A percentile compares a stretch with the other conserved stretches of the same genome.
phyloP scores from a whole-genome alignment of 2,888 invertebrate species.

The Aelia acuminata region DNA sequence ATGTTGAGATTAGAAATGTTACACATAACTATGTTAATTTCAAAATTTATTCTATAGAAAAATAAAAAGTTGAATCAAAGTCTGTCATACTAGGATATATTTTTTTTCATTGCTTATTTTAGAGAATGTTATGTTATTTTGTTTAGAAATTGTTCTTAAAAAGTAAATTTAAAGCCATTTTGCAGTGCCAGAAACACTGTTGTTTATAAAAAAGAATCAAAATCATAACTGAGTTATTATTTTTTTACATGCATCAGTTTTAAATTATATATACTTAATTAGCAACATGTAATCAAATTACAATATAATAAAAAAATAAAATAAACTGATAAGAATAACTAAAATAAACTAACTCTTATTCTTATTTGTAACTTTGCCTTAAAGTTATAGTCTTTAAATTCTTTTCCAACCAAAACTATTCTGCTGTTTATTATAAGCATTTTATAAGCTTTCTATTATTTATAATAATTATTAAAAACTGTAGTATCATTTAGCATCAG shows the following conservation, averaged over 20 bases:
- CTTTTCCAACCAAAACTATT: background rate
- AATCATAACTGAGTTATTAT: background rate
- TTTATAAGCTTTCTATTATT: background rate
- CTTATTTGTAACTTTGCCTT: no score
- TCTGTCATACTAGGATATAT: no score
- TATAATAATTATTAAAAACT: background rate
- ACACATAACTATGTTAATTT: background rate
- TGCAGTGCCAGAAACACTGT: background rate
- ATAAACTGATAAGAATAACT: no score
- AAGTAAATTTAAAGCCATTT: background rate
- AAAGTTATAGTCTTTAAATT: no score
- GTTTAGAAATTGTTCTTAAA: background rate
- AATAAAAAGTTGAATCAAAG: no score
- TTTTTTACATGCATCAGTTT: background rate
- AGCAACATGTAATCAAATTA: background rate
- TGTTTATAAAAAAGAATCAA: background rate
- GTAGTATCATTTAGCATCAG: background rate
- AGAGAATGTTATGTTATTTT: background rate
- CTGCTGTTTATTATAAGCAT: background rate
- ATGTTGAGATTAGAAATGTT: background rate
- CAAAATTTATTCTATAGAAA: no score
- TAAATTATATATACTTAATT: background rate
- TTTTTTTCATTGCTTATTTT: background rate
- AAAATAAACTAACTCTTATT: no score
- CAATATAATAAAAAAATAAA: no score